Conservation (phyloP, 1,140 invertebrate genomes). For the Ditylenchus dipsaci region DNA sequence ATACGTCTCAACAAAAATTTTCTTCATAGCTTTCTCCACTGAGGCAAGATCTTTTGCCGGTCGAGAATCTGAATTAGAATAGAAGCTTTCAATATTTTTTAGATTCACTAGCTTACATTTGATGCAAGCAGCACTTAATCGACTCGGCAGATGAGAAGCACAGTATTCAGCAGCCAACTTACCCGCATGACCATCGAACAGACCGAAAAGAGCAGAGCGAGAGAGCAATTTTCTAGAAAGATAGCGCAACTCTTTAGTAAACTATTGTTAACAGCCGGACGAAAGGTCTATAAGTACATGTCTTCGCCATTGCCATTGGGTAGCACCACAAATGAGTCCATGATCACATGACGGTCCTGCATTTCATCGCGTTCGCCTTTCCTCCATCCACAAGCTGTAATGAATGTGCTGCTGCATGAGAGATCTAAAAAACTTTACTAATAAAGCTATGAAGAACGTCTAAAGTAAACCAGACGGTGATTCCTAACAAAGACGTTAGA, state of each 20-base stretch:
- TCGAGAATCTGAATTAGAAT: constrained; percentile 7
- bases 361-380: constrained; percentile 63
- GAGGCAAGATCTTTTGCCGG: constrained; percentile 26
- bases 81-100: not conserved
- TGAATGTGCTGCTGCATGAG: not conserved
- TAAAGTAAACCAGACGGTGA: too few relatives aligned
- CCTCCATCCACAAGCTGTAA: not conserved
- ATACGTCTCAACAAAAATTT: constrained; percentile 60
- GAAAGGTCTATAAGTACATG: constrained; percentile 12
- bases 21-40: constrained; percentile 62
- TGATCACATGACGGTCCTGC: constrained; percentile 61
- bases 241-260: constrained; percentile 16
- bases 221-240: constrained; percentile 42
- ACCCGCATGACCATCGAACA: constrained; percentile 64
- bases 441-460: too few relatives aligned
- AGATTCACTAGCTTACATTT: constrained; percentile 34
- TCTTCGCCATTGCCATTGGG: not conserved
- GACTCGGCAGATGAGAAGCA: constrained; percentile 58
- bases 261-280: not conserved
- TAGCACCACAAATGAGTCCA: constrained; percentile 5
- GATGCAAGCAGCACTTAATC: constrained; percentile 36
- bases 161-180: constrained; percentile 61
- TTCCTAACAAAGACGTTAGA: too few relatives aligned
- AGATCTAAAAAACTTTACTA: too few relatives aligned
- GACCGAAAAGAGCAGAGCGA: constrained; percentile 59